These are phyloP conservation scores for Hartigia nigra DNA, from an alignment of 2,888 invertebrate species.

Conservation along the genomic window DNA sequence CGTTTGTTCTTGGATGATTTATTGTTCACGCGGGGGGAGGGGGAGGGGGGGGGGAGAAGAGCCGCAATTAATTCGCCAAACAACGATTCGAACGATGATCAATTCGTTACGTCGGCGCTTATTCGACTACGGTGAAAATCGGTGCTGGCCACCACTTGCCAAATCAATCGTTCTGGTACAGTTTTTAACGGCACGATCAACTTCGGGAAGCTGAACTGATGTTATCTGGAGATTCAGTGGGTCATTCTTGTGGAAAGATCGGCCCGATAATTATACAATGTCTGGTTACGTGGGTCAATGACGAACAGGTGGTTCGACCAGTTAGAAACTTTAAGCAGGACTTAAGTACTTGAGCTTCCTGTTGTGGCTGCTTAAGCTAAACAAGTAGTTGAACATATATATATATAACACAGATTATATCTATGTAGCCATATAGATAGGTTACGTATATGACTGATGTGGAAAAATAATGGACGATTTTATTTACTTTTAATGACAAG, in stretches of 20 bases:
- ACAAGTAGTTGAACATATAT: constrained; percentile 41
- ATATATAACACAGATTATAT: constrained; percentile 15
- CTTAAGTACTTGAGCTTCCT: no score
- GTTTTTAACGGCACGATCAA: background rate
- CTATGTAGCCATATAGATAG: background rate
- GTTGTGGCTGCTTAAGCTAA: background rate
- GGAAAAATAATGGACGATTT: background rate
- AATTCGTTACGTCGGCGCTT: background rate
- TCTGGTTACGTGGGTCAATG: no score
- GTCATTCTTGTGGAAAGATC: no score
- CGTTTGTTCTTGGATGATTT: background rate
- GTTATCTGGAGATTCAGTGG: background rate
- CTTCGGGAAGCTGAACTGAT: background rate
- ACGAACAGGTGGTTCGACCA: no score
- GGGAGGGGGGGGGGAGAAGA: background rate
- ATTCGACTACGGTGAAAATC: background rate
- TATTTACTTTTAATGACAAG: background rate
- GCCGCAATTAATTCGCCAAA: background rate
- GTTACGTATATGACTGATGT: background rate
- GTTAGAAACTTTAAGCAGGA: no score
- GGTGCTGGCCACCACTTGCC: background rate
- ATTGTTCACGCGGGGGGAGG: background rate
- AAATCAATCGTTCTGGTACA: background rate
- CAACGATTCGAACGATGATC: background rate
- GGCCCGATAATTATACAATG: no score